Evolutionary conservation across 2,113 vertebrate genomes (phyloP).

Genomic region (Tragelaphus imberbis): DNA sequence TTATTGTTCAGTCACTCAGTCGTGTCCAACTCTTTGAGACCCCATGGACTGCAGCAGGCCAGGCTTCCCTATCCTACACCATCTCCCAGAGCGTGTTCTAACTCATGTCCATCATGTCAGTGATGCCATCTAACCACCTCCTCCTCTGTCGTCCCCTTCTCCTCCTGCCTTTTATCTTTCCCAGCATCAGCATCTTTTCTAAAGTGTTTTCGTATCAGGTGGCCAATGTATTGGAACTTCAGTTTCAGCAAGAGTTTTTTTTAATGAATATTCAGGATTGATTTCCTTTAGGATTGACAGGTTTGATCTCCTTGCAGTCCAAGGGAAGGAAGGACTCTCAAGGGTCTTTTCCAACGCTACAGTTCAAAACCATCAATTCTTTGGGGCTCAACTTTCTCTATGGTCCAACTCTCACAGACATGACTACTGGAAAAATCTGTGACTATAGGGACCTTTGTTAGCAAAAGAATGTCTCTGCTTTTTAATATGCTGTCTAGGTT

Average conservation of each 20-base stretch:
- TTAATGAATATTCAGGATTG: not conserved
- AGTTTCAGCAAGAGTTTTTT: not conserved
- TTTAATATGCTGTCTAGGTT: not conserved
- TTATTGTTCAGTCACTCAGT: not conserved
- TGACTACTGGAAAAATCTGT: not conserved
- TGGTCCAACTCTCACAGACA: not conserved
- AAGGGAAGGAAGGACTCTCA: not conserved
- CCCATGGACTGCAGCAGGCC: not conserved
- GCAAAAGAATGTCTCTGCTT: not conserved
- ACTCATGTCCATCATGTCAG: not conserved
- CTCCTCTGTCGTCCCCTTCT: not conserved
- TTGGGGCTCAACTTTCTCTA: not conserved
- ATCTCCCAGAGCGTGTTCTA: not conserved
- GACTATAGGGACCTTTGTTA: not conserved
- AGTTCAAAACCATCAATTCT: not conserved
- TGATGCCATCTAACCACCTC: not conserved
- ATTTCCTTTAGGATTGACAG: not conserved
- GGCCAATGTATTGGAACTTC: not conserved
- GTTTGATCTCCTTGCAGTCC: not conserved
- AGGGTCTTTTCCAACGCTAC: not conserved
- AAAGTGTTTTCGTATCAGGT: not conserved
- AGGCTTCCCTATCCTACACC: not conserved
- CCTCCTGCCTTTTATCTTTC: not conserved
- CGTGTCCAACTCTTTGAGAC: not conserved
- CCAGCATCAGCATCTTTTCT: not conserved